Evolutionary conservation across 1,140 invertebrate species (phyloP).

Genomic region (Metaphire vulgaris): DNA sequence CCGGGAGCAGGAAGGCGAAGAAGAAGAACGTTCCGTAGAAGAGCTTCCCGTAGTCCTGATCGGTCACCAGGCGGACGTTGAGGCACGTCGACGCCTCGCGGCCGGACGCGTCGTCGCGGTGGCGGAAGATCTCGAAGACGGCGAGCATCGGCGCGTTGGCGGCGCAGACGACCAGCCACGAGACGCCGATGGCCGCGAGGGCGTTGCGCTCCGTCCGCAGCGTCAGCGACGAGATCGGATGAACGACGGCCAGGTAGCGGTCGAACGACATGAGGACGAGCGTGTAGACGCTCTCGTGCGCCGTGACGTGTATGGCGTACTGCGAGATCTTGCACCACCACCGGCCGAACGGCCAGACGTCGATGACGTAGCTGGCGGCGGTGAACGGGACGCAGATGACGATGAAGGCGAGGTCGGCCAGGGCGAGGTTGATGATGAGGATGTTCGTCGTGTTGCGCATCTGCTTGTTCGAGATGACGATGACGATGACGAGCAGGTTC

Average conservation of each 20-base stretch:
- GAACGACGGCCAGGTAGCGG: slow-evolving; percentile 87
- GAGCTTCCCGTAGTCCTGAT: slow-evolving; percentile 4
- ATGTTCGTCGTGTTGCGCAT: slow-evolving; percentile 67
- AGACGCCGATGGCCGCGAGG: slow-evolving; percentile 59
- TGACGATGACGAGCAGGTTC: slow-evolving; percentile 15
- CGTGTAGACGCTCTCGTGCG: slow-evolving; percentile 87
- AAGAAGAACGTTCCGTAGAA: slow-evolving; percentile 52
- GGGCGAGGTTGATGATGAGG: slow-evolving; percentile 74
- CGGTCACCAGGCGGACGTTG: neutral
- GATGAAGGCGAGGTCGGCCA: slow-evolving; percentile 86
- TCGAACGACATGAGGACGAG: slow-evolving; percentile 91
- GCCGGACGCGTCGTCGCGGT: neutral
- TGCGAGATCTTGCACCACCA: slow-evolving; percentile 82
- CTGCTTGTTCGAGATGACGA: slow-evolving; percentile 10
- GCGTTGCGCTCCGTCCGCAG: slow-evolving; percentile 78
- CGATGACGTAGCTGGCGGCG: slow-evolving; percentile 49
- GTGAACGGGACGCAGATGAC: slow-evolving; percentile 81
- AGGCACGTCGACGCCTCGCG: neutral
- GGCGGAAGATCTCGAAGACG: slow-evolving; percentile 65
- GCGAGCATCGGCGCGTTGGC: slow-evolving; percentile 66
- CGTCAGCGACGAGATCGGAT: slow-evolving; percentile 83
- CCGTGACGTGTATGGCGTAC: slow-evolving; percentile 67
- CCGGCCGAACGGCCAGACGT: slow-evolving; percentile 78
- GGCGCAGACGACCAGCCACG: slow-evolving; percentile 72
- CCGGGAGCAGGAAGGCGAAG: slow-evolving; percentile 54